Evolutionary conservation across 1,140 invertebrate genomes (phyloP), one percentile per base, ranked within the genome.

Genomic region (Neocloeon triangulifer): DNA sequence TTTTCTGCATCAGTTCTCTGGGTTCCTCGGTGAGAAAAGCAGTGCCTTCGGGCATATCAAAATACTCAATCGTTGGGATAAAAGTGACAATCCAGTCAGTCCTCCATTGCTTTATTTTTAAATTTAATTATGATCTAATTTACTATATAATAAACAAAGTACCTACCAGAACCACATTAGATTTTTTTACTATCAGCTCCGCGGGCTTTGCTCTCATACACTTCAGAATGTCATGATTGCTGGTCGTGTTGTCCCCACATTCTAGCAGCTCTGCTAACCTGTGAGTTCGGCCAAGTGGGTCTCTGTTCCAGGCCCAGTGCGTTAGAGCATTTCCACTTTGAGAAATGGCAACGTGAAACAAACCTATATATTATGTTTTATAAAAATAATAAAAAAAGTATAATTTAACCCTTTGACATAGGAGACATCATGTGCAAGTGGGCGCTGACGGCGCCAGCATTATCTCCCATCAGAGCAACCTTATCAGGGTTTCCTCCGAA

Each of bases 401-500:
- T 28, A 15, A 13, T 25, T 36, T 25, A 10, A 12, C 21, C 35
- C 22, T 36, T 25, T 14, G 17, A 23, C 3, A 30, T 18, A 2
- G 39, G 38, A 0, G 42, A 41, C 16, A 41, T 20, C 21, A 42
- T 12, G 13, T 33, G 33, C 1, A 37, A 30, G 9, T 40, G 35
- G 3, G 30, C 29, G 4, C 53, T 55, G 1, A 46, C 51, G 1
- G 53, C 52, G 5, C 56, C 58, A 8, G 58, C 52, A 29, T 54
- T 57, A 41, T 56, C 51, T 7, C 56, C 58, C 1, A 59, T 37
- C 25, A 60, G 29, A 0, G 55, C 57, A 0, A 60, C 48, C 15
- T 47, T 53, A 22, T 52, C 36, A 9, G 53, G 52, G 39, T 58
- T 44, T 32, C 58, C 58, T n/a, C 54, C 54, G 28, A 60, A 60